Conservation (phyloP, 2,888 invertebrate genomes). For the Ashinkailepas kermadecensis region DNA sequence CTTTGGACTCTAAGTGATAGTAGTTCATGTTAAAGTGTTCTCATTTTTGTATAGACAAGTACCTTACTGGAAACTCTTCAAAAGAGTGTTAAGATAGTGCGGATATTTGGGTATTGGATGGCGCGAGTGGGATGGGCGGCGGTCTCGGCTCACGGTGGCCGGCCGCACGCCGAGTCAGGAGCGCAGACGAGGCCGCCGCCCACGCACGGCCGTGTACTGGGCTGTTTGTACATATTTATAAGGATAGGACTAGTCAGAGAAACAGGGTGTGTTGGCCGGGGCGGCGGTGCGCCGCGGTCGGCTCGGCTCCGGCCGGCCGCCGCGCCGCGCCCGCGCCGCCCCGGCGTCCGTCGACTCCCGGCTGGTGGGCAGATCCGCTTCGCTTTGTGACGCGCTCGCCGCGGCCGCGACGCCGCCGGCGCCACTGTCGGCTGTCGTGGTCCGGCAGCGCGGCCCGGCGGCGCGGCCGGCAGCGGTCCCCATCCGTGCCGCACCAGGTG, state of each 20-base stretch:
- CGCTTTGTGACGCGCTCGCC: background rate
- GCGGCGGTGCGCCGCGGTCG: background rate
- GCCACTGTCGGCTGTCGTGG: background rate
- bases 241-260: slow-evolving; percentile 20
- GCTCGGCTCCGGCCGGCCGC: background rate
- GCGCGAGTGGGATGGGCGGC: background rate
- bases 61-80: slow-evolving; percentile 16
- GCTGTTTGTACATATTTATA: slow-evolving; percentile 18
- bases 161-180: background rate
- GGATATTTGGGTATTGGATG: slow-evolving; percentile 21
- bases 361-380: slow-evolving; percentile 1
- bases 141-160: background rate
- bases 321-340: background rate
- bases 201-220: background rate
- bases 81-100: slow-evolving; percentile 10
- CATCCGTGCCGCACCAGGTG: background rate
- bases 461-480: background rate
- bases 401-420: background rate
- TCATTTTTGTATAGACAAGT: slow-evolving; percentile 20
- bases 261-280: background rate
- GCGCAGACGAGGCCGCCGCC: background rate
- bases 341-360: background rate
- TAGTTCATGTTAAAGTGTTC: slow-evolving; percentile 21
- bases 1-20: slow-evolving; percentile 17
- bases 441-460: background rate